These are phyloP conservation scores for Gobius niger DNA, from an alignment of 2,113 vertebrate genomes.

Conservation along the genomic window DNA sequence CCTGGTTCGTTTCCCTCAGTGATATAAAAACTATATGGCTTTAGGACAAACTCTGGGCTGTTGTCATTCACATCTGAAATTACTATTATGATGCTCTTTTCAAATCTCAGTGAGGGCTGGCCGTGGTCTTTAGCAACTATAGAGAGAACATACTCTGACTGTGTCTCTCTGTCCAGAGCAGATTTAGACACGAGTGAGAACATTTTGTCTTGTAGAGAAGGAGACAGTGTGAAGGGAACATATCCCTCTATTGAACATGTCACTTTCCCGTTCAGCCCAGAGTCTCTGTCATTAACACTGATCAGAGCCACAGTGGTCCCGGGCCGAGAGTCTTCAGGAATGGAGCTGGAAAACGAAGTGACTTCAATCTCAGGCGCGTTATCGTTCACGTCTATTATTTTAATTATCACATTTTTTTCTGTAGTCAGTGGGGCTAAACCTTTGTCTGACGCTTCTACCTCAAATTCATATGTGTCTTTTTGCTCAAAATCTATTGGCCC, in stretches of 20 bases:
- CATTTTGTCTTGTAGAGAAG: conserved; percentile 68
- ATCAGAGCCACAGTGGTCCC: conserved; percentile 69
- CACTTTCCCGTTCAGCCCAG: conserved; percentile 65
- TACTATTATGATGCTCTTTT: not conserved
- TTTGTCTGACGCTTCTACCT: conserved; percentile 66
- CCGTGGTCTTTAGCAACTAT: conserved; percentile 66
- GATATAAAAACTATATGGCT: not conserved
- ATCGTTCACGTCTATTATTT: too few relatives aligned
- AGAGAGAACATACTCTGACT: conserved; percentile 74
- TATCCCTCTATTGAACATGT: conserved; percentile 40
- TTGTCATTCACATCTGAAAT: not conserved
- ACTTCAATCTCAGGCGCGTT: too few relatives aligned
- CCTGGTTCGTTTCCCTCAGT: not conserved
- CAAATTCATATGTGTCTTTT: conserved; percentile 50
- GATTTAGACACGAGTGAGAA: conserved; percentile 66
- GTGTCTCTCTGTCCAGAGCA: conserved; percentile 57
- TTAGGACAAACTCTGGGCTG: conserved; percentile 1
- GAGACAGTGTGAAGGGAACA: conserved; percentile 68
- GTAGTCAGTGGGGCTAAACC: conserved; percentile 1
- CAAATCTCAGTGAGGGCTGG: conserved; percentile 29
- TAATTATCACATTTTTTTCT: conserved; percentile 55
- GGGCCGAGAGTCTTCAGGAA: too few relatives aligned
- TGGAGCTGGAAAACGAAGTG: too few relatives aligned
- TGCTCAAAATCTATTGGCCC: conserved; percentile 61
- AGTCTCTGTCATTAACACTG: conserved; percentile 67